A percentile compares a stretch with the other conserved stretches of the same genome.
Evolutionary conservation across 2,797 vertebrate species (phyloP).

Genomic region (Pelodytes ibericus): DNA sequence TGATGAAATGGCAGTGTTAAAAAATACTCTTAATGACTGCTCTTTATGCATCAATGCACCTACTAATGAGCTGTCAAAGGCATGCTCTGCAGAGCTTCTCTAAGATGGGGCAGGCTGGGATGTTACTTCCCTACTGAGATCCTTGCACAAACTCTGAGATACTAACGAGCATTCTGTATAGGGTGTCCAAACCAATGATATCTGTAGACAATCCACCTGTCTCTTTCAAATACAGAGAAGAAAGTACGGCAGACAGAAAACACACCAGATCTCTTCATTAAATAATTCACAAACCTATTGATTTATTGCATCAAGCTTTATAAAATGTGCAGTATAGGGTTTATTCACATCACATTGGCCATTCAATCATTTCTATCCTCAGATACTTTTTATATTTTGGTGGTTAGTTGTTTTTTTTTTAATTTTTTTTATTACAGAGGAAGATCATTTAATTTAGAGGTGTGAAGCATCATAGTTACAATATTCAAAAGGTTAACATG

Average conservation of each 20-base stretch:
- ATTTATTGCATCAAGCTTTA: constrained; percentile 82
- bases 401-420: background rate
- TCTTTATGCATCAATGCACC: constrained; percentile 99
- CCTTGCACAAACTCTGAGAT: constrained; percentile 87
- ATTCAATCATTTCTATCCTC: constrained; percentile 39
- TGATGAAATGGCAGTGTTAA: constrained; percentile 91
- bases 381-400: background rate
- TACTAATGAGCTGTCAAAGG: constrained; percentile 99
- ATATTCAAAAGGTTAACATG: constrained; percentile 49
- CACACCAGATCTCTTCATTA: constrained; percentile 86
- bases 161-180: constrained; percentile 96
- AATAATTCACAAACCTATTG: constrained; percentile 97
- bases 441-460: constrained; percentile 58
- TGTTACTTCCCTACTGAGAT: constrained; percentile 98
- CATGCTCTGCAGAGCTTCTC: constrained; percentile 93
- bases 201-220: constrained; percentile 87
- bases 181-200: constrained; percentile 80
- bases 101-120: constrained; percentile 91
- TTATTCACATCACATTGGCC: constrained; percentile 48
- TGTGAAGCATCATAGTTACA: constrained; percentile 53
- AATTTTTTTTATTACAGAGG: constrained; percentile 42
- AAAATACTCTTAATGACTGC: constrained; percentile 98
- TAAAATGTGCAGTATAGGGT: constrained; percentile 29
- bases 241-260: constrained; percentile 88
- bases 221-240: constrained; percentile 82